Percentiles rank a stretch among this genome's conserved stretches.
phyloP scores from a whole-genome alignment of 2,797 vertebrate genomes.

The Carduelis carduelis region DNA sequence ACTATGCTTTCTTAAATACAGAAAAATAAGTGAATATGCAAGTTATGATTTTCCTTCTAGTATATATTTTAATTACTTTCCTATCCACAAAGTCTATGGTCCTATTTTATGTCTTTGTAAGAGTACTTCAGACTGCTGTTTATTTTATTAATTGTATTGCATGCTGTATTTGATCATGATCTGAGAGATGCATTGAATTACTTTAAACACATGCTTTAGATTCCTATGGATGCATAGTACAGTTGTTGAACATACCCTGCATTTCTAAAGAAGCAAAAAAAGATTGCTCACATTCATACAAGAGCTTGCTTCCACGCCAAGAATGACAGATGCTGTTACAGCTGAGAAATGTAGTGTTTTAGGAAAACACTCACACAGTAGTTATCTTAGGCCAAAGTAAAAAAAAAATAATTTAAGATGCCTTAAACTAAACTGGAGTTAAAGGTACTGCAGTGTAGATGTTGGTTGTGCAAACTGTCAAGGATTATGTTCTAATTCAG shows the following conservation, averaged over 20 bases:
- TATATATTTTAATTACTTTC: slow-evolving; percentile 37
- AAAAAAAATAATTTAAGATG: not conserved
- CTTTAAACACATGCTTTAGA: slow-evolving; percentile 84
- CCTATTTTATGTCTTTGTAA: slow-evolving; percentile 36
- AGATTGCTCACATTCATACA: slow-evolving; percentile 84
- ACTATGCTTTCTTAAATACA: not conserved
- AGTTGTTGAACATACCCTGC: slow-evolving; percentile 90
- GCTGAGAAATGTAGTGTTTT: slow-evolving; percentile 81
- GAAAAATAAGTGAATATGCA: not conserved
- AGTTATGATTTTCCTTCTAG: slow-evolving; percentile 20
- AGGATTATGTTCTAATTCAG: not conserved
- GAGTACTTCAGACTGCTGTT: slow-evolving; percentile 43
- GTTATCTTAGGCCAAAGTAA: slow-evolving; percentile 62
- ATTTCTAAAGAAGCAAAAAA: slow-evolving; percentile 81
- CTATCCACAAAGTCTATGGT: not conserved
- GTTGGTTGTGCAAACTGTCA: not conserved
- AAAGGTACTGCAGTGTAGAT: not conserved
- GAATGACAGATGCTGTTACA: slow-evolving; percentile 89
- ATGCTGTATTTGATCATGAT: slow-evolving; percentile 83
- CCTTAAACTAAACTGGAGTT: not conserved
- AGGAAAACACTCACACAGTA: slow-evolving; percentile 71
- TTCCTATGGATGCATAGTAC: slow-evolving; percentile 85
- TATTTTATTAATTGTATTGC: slow-evolving; percentile 64
- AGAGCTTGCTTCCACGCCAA: slow-evolving; percentile 83
- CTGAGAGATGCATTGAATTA: slow-evolving; percentile 80